Evolutionary conservation across 64 coral and sea anemone genomes (phyloP).

Genomic region (Anthopleura sola): DNA sequence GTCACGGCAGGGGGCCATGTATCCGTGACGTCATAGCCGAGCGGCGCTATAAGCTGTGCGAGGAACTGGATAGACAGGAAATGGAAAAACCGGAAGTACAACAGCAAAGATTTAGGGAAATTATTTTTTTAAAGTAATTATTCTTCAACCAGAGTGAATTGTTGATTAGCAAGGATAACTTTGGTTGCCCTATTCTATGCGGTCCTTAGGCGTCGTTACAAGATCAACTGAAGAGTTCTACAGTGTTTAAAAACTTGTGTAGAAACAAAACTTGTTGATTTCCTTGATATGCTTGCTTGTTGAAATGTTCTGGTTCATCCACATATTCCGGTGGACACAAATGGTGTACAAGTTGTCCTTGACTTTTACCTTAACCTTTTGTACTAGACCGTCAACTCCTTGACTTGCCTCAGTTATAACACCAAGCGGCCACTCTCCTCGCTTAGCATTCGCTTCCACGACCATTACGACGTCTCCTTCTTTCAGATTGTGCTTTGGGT

Average conservation of each 20-base stretch:
- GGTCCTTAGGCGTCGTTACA: too few relatives aligned
- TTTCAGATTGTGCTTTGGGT: neutral
- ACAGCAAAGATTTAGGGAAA: too few relatives aligned
- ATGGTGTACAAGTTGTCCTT: slow-evolving; percentile 18
- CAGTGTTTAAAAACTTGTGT: neutral
- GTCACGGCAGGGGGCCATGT: too few relatives aligned
- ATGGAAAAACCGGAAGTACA: too few relatives aligned
- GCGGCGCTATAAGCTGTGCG: too few relatives aligned
- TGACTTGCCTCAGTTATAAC: neutral
- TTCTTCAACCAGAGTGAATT: too few relatives aligned
- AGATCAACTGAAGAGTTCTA: too few relatives aligned
- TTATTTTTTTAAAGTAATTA: too few relatives aligned
- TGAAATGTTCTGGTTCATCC: neutral
- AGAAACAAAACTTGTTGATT: neutral
- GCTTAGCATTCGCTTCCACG: slow-evolving; percentile 31
- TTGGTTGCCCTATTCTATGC: too few relatives aligned
- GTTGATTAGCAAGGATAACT: too few relatives aligned
- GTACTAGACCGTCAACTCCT: slow-evolving; percentile 32
- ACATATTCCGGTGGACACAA: slow-evolving; percentile 42
- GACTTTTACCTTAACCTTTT: neutral
- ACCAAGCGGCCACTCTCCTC: slow-evolving; percentile 45
- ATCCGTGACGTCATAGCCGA: too few relatives aligned
- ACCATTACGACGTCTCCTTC: slow-evolving; percentile 30
- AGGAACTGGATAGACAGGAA: too few relatives aligned
- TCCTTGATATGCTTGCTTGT: neutral